Evolutionary conservation across 2,113 vertebrate species (phyloP).

Genomic region (Rhinopomastus cyanomelas): DNA sequence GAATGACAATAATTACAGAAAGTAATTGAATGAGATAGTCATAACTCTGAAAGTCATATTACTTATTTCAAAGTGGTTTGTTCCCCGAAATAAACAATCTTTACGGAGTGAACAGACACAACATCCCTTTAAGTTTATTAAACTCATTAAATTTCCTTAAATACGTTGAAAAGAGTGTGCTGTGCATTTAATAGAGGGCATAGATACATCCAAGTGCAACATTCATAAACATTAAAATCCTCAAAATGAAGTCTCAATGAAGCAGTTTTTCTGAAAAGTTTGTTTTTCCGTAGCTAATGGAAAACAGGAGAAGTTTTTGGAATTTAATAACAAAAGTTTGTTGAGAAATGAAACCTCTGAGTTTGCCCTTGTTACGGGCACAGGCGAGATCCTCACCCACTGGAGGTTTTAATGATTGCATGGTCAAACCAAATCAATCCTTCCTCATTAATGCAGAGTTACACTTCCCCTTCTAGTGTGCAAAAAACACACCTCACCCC

Average conservation of each 20-base stretch:
- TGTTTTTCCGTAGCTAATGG: not conserved
- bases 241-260: constrained; percentile 31
- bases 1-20: constrained; percentile 69
- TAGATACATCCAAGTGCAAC: constrained; percentile 24
- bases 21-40: constrained; percentile 70
- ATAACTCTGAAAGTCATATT: constrained; percentile 63
- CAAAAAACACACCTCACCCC: not conserved
- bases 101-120: constrained; percentile 6
- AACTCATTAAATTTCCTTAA: constrained; percentile 68
- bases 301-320: not conserved
- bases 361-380: not conserved
- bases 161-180: constrained; percentile 36
- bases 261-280: not conserved
- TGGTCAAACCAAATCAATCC: not conserved
- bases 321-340: not conserved
- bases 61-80: constrained; percentile 58
- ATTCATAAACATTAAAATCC: constrained; percentile 34
- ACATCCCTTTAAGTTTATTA: constrained; percentile 63
- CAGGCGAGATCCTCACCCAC: not conserved
- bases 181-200: constrained; percentile 39
- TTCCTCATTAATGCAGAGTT: not conserved
- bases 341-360: not conserved
- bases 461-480: not conserved
- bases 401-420: not conserved
- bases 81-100: constrained; percentile 63